phyloP scores from a whole-genome alignment of 2,888 invertebrate genomes.

The Melanargia galathea region DNA sequence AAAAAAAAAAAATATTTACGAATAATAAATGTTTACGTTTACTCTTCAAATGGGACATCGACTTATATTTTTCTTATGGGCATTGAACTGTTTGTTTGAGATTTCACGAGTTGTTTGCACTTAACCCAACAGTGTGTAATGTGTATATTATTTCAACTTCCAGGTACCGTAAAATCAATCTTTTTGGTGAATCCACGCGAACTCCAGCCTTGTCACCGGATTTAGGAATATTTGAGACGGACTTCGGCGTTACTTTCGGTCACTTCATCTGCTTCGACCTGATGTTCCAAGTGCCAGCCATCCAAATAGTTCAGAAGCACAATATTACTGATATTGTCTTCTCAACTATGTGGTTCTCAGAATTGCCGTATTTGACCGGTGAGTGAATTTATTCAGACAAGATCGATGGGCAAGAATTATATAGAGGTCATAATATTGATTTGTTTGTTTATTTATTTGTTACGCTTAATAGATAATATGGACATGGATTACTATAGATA shows the following conservation, averaged over 20 bases:
- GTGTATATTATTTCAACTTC: slow-evolving; percentile 32
- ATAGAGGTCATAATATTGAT: neutral
- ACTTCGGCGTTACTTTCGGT: slow-evolving; percentile 90
- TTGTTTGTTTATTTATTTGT: neutral
- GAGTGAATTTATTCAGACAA: slow-evolving; percentile 36
- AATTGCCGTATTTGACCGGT: slow-evolving; percentile 89
- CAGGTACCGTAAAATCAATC: slow-evolving; percentile 77
- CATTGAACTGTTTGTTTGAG: neutral
- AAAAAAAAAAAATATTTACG: no score
- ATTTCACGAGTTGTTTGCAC: neutral
- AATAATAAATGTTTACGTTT: no score
- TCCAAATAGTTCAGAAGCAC: slow-evolving; percentile 77
- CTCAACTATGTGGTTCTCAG: slow-evolving; percentile 91
- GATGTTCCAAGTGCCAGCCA: slow-evolving; percentile 86
- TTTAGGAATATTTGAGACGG: slow-evolving; percentile 85
- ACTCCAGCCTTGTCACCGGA: slow-evolving; percentile 82
- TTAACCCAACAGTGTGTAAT: neutral
- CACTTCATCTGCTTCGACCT: slow-evolving; percentile 93
- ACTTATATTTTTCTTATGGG: no score
- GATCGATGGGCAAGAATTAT: no score
- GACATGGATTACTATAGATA: no score
- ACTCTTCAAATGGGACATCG: no score
- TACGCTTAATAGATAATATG: neutral
- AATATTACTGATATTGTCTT: slow-evolving; percentile 84
- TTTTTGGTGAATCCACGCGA: slow-evolving; percentile 79